These are phyloP conservation scores for Pipistrellus kuhlii DNA, from an alignment of 2,797 vertebrate species.

Conservation along the genomic window DNA sequence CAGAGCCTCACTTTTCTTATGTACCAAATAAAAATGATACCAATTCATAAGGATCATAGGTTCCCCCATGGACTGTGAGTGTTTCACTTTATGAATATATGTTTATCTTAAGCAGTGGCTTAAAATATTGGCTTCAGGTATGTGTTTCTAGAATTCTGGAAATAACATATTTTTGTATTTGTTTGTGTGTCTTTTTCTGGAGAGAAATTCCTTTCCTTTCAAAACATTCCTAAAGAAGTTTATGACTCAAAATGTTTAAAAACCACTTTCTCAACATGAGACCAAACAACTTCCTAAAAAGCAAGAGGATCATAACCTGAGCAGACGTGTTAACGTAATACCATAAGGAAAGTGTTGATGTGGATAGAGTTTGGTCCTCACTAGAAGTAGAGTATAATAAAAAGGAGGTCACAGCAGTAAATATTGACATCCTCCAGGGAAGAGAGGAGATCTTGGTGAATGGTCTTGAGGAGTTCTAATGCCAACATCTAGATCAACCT, in stretches of 20 bases:
- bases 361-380: neutral
- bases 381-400: neutral
- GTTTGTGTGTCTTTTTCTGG: neutral
- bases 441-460: neutral
- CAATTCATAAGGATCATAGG: neutral
- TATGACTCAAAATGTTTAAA: neutral
- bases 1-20: constrained; percentile 25
- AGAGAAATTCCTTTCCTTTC: neutral
- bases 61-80: neutral
- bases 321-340: neutral
- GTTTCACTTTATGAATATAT: neutral
- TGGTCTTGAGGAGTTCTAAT: neutral
- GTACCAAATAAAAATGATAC: neutral
- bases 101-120: neutral
- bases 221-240: neutral
- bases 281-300: neutral
- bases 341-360: neutral
- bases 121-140: constrained; percentile 13
- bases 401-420: neutral
- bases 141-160: constrained; percentile 31
- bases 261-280: neutral
- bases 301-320: neutral
- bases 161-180: neutral
- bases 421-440: neutral
- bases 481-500: neutral